Base-by-base conservation (phyloP, 2,797 vertebrate species). In the Gila robusta region DNA sequence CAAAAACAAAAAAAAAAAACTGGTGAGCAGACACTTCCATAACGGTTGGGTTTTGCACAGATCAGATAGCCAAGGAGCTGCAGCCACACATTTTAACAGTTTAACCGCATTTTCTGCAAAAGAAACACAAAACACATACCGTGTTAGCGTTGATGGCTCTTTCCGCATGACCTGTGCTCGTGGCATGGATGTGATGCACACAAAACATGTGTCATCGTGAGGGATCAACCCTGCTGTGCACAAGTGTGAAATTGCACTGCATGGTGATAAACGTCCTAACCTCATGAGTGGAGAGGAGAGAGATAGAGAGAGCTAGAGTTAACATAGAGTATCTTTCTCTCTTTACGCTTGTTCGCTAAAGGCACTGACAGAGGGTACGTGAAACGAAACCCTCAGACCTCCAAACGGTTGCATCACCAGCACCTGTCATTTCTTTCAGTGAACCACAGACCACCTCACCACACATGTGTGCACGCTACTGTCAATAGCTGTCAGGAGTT, bases 321-420 rank as follows among this genome's bases (percentile, higher is more conserved):
- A 21, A 47, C 26, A 8, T 14, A 56, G 32, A 54, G 49, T 1
- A 35, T 7, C 32, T 66, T 44, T 49, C n/a, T 44, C 3, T 6
- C 11, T 62, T 21, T 14, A 32, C 1, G 10, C 39, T 17, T 35
- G 39, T 64, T 28, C 41, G 16, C 16, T 26, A 3, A n/a, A 35
- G 32, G 21, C 2, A 19, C 26, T 37, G 32, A 37, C 32, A 56
- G 28, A 62, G 26, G 44, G 72, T 32, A 14, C 16, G 1, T 12
- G 10, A 11, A 37, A 44, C 5, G 8, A 26, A 41, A 19, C 54
- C 59, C n/a, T 32, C n/a, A 70, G 64, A 32, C 44, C 64, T 81
- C 44, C 23, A 49, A 52, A 81, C 64, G n/a, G 64, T 70, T 70
- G 79, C 79, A 81, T 81, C 79, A 81, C 28, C 56, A 35, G 1